Evolutionary conservation across 2,888 invertebrate genomes (phyloP).

Genomic region (Choreutis nemorana): DNA sequence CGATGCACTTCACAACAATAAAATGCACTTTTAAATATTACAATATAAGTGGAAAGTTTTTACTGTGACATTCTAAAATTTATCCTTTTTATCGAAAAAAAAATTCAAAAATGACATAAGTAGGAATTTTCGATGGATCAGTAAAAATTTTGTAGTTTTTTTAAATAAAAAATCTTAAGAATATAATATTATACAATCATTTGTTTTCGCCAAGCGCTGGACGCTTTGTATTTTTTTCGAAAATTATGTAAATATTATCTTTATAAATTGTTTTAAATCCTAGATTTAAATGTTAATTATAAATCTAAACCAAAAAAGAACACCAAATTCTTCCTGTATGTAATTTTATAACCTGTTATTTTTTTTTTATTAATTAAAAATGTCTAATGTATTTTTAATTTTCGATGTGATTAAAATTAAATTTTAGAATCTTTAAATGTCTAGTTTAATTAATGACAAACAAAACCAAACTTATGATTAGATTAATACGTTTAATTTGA

Average conservation of each 20-base stretch:
- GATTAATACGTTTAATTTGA: constrained; percentile 15
- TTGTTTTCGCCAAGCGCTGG: constrained; percentile 28
- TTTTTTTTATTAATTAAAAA: no score
- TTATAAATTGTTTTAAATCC: constrained; percentile 19
- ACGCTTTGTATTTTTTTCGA: constrained; percentile 17
- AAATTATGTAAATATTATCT: constrained; percentile 27
- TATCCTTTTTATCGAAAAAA: no score
- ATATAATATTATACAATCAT: constrained; percentile 6
- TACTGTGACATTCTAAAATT: no score
- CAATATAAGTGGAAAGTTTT: background rate
- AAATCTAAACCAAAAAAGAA: constrained; percentile 38
- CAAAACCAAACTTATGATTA: constrained; percentile 21
- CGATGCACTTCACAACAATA: constrained; percentile 50
- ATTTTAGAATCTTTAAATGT: constrained; percentile 9
- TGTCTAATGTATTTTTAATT: constrained; percentile 8
- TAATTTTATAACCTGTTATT: constrained; percentile 47
- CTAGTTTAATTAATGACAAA: constrained; percentile 8
- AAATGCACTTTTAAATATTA: constrained; percentile 22
- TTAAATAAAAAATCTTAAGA: background rate
- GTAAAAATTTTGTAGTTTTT: constrained; percentile 1
- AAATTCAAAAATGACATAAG: background rate
- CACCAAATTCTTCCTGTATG: constrained; percentile 50
- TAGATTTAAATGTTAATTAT: constrained; percentile 19
- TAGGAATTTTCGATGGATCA: background rate
- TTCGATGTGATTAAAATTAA: constrained; percentile 12